Evolutionary conservation across 2,113 vertebrate genomes (phyloP).

Genomic region (Rhinoderma darwinii): DNA sequence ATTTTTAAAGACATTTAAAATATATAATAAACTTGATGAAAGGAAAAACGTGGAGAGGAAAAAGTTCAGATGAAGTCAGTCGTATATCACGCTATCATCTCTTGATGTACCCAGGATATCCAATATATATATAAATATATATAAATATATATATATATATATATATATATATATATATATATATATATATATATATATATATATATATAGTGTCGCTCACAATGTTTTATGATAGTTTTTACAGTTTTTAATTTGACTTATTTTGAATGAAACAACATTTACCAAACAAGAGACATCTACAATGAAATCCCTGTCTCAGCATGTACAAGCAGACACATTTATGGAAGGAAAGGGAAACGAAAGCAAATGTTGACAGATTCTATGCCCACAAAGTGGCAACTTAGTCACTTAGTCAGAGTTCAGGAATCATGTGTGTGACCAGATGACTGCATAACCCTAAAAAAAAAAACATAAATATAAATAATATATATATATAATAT

Average conservation of each 20-base stretch:
- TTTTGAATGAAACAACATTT: not conserved
- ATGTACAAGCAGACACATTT: not conserved
- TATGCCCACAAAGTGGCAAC: constrained; percentile 6
- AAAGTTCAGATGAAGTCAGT: not conserved
- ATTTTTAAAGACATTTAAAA: no score
- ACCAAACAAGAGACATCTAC: not conserved
- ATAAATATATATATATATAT: no score
- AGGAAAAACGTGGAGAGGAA: no score
- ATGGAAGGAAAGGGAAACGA: constrained; percentile 36
- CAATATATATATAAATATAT: no score
- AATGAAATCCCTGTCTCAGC: constrained; percentile 14
- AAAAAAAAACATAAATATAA: no score
- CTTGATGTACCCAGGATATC: not conserved
- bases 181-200: no score
- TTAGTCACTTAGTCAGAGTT: not conserved
- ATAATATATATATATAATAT: no score
- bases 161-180: no score
- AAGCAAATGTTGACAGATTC: constrained; percentile 31
- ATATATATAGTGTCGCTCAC: no score
- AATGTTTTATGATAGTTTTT: no score
- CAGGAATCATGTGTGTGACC: not conserved
- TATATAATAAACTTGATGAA: no score
- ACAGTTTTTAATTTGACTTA: not conserved
- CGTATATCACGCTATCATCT: not conserved
- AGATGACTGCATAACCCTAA: not conserved